phyloP scores from a whole-genome alignment of 2,797 vertebrate species.

The Chaetophractus vellerosus region DNA sequence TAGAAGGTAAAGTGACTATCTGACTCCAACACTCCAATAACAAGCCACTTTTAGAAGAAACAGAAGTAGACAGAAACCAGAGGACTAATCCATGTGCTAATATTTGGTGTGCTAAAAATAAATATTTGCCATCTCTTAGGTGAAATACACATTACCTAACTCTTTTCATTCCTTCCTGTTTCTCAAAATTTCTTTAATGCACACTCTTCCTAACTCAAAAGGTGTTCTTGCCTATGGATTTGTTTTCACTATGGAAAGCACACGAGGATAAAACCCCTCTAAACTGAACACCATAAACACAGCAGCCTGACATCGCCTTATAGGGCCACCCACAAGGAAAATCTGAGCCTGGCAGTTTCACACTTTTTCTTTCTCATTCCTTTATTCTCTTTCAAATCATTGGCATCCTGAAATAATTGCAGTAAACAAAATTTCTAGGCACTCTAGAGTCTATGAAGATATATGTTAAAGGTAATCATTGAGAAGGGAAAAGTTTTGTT shows the following conservation, averaged over 20 bases:
- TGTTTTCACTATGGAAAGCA: neutral
- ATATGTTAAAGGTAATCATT: neutral
- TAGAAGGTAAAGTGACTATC: too few species aligned
- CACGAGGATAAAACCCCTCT: neutral
- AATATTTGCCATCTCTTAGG: neutral
- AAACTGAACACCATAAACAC: neutral
- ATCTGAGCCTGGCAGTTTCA: neutral
- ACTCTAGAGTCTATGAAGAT: neutral
- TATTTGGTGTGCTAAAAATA: conserved; percentile 43
- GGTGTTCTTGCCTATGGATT: neutral
- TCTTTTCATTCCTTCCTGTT: neutral
- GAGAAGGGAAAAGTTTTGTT: neutral
- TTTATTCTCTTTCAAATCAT: neutral
- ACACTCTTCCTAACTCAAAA: neutral
- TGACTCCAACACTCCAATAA: neutral
- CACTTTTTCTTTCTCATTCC: neutral
- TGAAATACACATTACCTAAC: neutral
- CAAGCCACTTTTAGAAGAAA: neutral
- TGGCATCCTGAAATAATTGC: neutral
- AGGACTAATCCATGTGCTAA: neutral
- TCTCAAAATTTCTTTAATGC: neutral
- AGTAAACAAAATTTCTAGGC: neutral
- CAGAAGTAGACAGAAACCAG: too few species aligned
- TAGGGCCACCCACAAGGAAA: neutral
- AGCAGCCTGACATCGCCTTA: neutral